Conservation (phyloP, 2,797 vertebrate species). For the Myotis vivesi region DNA sequence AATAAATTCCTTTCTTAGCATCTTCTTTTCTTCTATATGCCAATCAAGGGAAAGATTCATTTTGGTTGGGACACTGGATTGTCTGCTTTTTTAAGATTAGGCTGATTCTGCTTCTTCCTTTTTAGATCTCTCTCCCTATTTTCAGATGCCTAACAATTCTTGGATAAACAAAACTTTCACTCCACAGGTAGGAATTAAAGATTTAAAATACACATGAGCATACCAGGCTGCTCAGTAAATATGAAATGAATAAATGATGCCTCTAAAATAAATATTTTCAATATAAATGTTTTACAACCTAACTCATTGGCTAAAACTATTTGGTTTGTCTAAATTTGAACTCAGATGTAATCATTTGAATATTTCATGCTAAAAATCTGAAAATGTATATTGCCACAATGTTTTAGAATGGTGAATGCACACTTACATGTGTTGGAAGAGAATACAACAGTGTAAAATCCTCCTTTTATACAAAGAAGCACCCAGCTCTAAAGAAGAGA, state of each 20-base stretch:
- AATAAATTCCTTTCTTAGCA: not conserved
- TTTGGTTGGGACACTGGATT: not conserved
- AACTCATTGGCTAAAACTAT: not conserved
- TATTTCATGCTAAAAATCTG: slow-evolving; percentile 14
- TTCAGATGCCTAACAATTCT: slow-evolving; percentile 2
- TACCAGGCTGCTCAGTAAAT: not conserved
- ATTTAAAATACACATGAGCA: not conserved
- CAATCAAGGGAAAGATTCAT: slow-evolving; percentile 1
- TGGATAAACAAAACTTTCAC: slow-evolving; percentile 14
- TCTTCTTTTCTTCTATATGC: not conserved
- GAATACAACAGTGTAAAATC: not conserved
- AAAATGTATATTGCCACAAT: not conserved
- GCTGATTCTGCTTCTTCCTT: not conserved
- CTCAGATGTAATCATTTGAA: not conserved
- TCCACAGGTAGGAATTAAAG: not conserved
- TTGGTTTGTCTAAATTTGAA: slow-evolving; percentile 6
- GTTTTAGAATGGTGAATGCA: not conserved
- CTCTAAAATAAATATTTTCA: not conserved
- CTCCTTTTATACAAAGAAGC: not conserved
- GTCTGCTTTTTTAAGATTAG: not conserved
- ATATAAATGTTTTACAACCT: not conserved
- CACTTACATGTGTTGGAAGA: not conserved
- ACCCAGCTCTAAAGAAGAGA: not conserved
- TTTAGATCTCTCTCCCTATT: slow-evolving; percentile 1
- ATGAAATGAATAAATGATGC: not conserved